Percentiles rank a stretch among this genome's conserved stretches.
These are phyloP conservation scores for Chrysomallon squamiferum DNA, from an alignment of 1,140 invertebrate genomes.

Conservation along the genomic window DNA sequence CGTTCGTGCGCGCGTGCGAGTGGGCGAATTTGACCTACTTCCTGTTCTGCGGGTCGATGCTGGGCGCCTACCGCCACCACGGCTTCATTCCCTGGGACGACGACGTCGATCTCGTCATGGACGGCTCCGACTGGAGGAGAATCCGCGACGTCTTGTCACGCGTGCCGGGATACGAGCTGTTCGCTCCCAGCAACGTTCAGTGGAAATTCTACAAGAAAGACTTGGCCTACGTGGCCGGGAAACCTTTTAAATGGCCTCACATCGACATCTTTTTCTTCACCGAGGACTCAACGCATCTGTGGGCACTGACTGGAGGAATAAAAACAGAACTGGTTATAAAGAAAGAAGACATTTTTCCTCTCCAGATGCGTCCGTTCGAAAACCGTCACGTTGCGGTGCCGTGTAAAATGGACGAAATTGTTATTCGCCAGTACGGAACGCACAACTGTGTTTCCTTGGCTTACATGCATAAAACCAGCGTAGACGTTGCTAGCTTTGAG, in stretches of 20 bases:
- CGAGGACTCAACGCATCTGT: constrained; percentile 51
- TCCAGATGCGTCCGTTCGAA: constrained; percentile 39
- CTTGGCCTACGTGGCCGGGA: constrained; percentile 12
- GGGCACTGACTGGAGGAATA: constrained; percentile 35
- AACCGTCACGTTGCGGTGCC: constrained; percentile 36
- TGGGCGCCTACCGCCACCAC: constrained; percentile 46
- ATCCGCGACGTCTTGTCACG: constrained; percentile 24
- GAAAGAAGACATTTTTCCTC: constrained; percentile 49
- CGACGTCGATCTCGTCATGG: constrained; percentile 50
- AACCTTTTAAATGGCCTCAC: constrained; percentile 45
- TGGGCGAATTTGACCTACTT: constrained; percentile 37
- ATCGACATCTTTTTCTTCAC: constrained; percentile 55
- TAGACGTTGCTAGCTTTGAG: neutral
- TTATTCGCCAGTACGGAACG: constrained; percentile 30
- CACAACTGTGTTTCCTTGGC: constrained; percentile 32
- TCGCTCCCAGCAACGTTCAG: constrained; percentile 16
- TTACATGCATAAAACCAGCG: constrained; percentile 36
- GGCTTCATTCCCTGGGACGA: constrained; percentile 56
- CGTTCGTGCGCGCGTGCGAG: constrained; percentile 22
- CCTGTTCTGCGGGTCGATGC: constrained; percentile 42
- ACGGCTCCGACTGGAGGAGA: constrained; percentile 23
- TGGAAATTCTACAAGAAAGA: constrained; percentile 45
- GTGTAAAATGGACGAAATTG: constrained; percentile 27
- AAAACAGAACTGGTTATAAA: constrained; percentile 29
- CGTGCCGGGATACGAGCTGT: constrained; percentile 23